phyloP scores from a whole-genome alignment of 2,888 invertebrate species.

The Panzeria rudis region DNA sequence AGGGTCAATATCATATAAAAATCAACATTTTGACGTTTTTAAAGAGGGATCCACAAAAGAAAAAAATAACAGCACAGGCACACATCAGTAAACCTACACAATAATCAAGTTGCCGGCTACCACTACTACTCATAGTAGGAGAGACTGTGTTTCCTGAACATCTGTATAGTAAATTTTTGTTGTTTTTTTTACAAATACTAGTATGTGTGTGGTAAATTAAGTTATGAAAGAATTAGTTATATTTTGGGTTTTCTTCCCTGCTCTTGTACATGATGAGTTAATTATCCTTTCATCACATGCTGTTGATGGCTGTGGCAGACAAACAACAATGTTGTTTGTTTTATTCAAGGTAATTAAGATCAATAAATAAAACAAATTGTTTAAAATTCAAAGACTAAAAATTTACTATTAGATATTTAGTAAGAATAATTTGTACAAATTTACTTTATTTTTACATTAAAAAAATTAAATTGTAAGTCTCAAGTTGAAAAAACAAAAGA shows the following conservation, averaged over 20 bases:
- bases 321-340: conserved; percentile 20
- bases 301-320: conserved; percentile 38
- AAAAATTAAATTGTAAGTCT: too few species aligned
- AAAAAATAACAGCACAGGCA: neutral
- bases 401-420: neutral
- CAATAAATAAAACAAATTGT: conserved; percentile 38
- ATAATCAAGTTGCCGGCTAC: conserved; percentile 36
- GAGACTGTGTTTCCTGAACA: conserved; percentile 57
- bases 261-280: conserved; percentile 63
- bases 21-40: conserved; percentile 69
- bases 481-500: too few species aligned
- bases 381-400: neutral
- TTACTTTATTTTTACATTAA: too few species aligned
- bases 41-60: conserved; percentile 19
- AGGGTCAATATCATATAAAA: conserved; percentile 64
- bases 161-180: conserved; percentile 43
- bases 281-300: conserved; percentile 72
- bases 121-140: neutral
- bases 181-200: neutral
- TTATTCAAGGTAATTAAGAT: conserved; percentile 36
- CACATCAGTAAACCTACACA: conserved; percentile 18
- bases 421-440: too few species aligned
- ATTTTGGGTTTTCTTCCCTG: neutral
- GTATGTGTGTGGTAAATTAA: conserved; percentile 71
- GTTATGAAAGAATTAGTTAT: conserved; percentile 65